phyloP scores from a whole-genome alignment of 1,140 invertebrate species.

The Thaumetopoea pityocampa region DNA sequence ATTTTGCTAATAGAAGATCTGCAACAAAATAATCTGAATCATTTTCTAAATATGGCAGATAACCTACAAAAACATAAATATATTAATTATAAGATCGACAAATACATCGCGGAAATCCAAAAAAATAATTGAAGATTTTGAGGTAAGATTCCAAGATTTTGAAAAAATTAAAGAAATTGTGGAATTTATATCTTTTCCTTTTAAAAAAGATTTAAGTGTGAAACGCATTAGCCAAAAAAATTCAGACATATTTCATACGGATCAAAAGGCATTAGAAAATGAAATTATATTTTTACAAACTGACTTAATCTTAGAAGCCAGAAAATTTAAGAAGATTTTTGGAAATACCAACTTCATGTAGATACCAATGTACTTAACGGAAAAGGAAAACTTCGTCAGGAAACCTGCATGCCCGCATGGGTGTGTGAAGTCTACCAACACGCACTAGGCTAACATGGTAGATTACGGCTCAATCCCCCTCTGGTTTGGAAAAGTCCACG shows the following conservation, averaged over 20 bases:
- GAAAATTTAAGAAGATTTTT: too few relatives aligned
- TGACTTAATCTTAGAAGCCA: too few relatives aligned
- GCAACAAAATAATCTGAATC: constrained; percentile 24
- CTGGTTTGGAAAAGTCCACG: too few relatives aligned
- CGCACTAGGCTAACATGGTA: too few relatives aligned
- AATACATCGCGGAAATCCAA: constrained; percentile 23
- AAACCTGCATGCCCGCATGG: too few relatives aligned
- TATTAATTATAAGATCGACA: constrained; percentile 22
- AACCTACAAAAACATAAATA: constrained; percentile 24
- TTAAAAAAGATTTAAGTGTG: constrained; percentile 14
- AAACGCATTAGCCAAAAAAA: constrained; percentile 32
- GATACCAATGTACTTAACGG: too few relatives aligned
- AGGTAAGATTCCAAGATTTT: constrained; percentile 19
- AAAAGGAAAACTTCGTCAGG: too few relatives aligned
- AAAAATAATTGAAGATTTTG: constrained; percentile 22
- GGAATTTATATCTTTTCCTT: constrained; percentile 29
- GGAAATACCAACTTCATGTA: too few relatives aligned
- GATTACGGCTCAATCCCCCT: too few relatives aligned
- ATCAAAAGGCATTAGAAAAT: constrained; percentile 30
- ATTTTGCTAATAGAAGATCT: constrained; percentile 24
- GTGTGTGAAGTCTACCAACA: too few relatives aligned
- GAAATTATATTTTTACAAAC: too few relatives aligned
- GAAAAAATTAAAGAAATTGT: constrained; percentile 33
- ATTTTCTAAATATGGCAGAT: constrained; percentile 23
- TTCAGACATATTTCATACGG: constrained; percentile 24